phyloP scores from a whole-genome alignment of 2,888 invertebrate species.

The Pristionchus exspectatus region DNA sequence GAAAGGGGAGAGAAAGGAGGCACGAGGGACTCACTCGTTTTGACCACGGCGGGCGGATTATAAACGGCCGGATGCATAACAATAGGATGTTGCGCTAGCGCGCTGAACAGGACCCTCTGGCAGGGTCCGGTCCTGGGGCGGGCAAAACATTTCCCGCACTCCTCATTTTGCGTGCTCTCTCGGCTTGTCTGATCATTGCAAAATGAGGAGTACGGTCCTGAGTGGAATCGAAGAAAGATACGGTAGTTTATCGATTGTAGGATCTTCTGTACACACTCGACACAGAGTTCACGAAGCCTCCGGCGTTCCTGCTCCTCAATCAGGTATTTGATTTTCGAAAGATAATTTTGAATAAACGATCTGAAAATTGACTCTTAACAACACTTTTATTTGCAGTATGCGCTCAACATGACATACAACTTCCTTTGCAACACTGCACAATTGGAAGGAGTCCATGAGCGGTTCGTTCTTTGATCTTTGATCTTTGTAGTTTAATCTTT shows the following conservation, averaged over 20 bases:
- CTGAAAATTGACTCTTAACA: too few species aligned
- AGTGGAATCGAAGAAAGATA: not conserved
- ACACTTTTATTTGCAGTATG: slow-evolving; percentile 61
- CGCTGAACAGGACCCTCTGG: not conserved
- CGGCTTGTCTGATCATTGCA: too few species aligned
- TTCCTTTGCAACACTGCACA: slow-evolving; percentile 76
- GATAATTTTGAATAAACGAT: too few species aligned
- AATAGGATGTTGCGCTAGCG: not conserved
- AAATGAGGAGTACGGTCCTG: not conserved
- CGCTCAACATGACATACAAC: slow-evolving; percentile 78
- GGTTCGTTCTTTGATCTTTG: slow-evolving; percentile 32
- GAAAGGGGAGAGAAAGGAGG: not conserved
- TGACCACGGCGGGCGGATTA: slow-evolving; percentile 22
- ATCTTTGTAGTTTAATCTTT: not conserved
- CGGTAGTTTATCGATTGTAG: slow-evolving; percentile 50
- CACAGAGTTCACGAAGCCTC: slow-evolving; percentile 71
- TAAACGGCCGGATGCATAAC: not conserved
- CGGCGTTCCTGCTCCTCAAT: slow-evolving; percentile 77
- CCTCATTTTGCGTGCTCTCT: too few species aligned
- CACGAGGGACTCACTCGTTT: not conserved
- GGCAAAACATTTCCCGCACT: too few species aligned
- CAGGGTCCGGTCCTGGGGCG: not conserved
- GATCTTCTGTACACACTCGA: slow-evolving; percentile 65
- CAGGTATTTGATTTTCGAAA: slow-evolving; percentile 55
- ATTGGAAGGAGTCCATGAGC: slow-evolving; percentile 68